Base-by-base conservation (phyloP, 2,888 invertebrate genomes). In the Osedax fenrisi region DNA sequence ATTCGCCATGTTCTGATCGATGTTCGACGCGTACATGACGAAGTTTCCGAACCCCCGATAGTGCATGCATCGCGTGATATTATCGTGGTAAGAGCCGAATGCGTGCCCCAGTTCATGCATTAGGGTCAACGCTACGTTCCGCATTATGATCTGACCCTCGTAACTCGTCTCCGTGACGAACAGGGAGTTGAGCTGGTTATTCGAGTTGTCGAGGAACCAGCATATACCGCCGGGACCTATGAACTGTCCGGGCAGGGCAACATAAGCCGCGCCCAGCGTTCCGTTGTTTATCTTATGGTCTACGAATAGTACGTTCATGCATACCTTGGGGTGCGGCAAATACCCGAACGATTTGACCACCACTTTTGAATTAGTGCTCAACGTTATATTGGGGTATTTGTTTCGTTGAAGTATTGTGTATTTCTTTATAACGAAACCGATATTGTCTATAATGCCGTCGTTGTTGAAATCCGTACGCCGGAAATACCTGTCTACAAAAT, bases 81-180 rank as follows among this genome's bases (percentile, higher is more conserved):
- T 26, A 27, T 68, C 68, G 26, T 68, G 68, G 1, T 2, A 13
- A 1, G 68, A 10, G 10, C 68, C 68, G 21, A 68, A 68, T 22
- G 68, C 5, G n/a, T 68, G 68, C 1, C 68, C 68, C 2, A 68
- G 26, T 25, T 68, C 68, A 26, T 68, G 68, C 17, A 27, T 26
- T 13, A 68, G n/a, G 13, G 68, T 25, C 25, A n/a, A 10, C 22
- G 68, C 68, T 5, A 68, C 68, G 10, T 25, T 22, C n/a, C 68
- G 23, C 17, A 5, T 22, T 3, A 26, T n/a, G 25, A 22, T 25
- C 5, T 10, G 25, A 26, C 3, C 3, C 25, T 26, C 68, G 25
- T 27, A 22, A 22, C 26, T 68, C n/a, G 22, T 2, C 10, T 25
- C 25, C 2, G 68, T 26, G 25, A 68, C 68, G n/a, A n/a, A n/a